phyloP scores from a whole-genome alignment of 2,113 vertebrate genomes.

The Catharus bicknelli region DNA sequence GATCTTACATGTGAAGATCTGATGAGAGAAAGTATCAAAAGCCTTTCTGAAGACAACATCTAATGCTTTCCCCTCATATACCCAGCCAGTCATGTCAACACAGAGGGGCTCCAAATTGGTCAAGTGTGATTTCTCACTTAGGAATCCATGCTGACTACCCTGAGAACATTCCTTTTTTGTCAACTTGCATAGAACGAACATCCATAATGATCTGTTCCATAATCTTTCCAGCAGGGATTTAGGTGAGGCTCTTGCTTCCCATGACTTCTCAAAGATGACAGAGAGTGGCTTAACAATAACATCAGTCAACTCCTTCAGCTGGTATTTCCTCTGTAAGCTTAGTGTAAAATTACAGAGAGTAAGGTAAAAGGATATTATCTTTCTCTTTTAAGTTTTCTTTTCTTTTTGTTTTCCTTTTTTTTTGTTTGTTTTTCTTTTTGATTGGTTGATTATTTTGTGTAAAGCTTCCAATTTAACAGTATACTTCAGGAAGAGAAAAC shows the following conservation, averaged over 20 bases:
- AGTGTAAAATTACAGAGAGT: neutral
- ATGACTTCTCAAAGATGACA: neutral
- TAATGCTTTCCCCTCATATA: neutral
- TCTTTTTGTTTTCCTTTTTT: neutral
- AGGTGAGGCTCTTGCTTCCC: neutral
- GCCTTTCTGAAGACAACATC: neutral
- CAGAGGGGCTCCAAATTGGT: neutral
- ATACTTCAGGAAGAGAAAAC: neutral
- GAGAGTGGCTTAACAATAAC: neutral
- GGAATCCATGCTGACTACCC: neutral
- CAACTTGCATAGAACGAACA: rapidly evolving
- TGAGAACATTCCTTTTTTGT: neutral
- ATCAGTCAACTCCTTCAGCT: neutral
- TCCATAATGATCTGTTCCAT: neutral
- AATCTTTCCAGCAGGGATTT: neutral
- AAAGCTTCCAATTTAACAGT: neutral
- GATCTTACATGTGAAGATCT: rapidly evolving
- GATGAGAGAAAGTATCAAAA: neutral
- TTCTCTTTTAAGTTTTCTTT: neutral
- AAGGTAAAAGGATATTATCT: neutral
- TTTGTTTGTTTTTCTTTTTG: neutral
- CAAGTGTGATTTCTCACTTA: neutral
- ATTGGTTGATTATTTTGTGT: neutral
- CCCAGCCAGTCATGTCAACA: neutral
- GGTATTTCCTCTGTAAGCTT: neutral